Evolutionary conservation across 2,113 vertebrate genomes (phyloP).

Genomic region (Falco punctatus): DNA sequence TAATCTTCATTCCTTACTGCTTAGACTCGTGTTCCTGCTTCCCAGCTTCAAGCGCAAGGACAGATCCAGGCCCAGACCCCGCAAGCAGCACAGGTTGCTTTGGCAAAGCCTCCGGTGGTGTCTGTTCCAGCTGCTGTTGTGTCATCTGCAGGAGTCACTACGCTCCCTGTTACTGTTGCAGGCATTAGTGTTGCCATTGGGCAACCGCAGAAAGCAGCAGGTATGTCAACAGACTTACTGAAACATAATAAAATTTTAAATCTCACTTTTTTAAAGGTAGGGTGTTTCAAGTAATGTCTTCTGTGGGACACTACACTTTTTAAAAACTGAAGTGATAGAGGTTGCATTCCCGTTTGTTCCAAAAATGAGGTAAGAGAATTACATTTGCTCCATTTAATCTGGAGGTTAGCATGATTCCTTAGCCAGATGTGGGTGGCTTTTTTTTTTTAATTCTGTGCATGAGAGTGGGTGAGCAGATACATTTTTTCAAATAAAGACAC

Average conservation of each 20-base stretch:
- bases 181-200: slow-evolving; percentile 88
- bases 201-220: slow-evolving; percentile 85
- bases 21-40: slow-evolving; percentile 77
- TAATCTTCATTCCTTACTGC: slow-evolving; percentile 67
- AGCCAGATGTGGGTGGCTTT: neutral
- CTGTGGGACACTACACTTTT: neutral
- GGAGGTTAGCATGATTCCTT: neutral
- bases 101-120: slow-evolving; percentile 89
- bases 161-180: slow-evolving; percentile 85
- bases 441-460: neutral
- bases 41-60: slow-evolving; percentile 83
- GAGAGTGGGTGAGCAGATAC: neutral
- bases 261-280: neutral
- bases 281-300: neutral
- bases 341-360: neutral
- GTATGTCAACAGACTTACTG: slow-evolving; percentile 21
- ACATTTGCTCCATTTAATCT: neutral
- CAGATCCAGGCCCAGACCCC: slow-evolving; percentile 82
- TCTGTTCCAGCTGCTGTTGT: slow-evolving; percentile 87
- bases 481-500: neutral
- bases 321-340: neutral
- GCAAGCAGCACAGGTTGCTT: slow-evolving; percentile 85
- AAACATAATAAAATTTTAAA: neutral
- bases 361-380: neutral
- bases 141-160: slow-evolving; percentile 87